Evolutionary conservation across 2,888 invertebrate genomes (phyloP), one percentile per base, ranked within the genome.

Genomic region (Athripsodes cinereus): DNA sequence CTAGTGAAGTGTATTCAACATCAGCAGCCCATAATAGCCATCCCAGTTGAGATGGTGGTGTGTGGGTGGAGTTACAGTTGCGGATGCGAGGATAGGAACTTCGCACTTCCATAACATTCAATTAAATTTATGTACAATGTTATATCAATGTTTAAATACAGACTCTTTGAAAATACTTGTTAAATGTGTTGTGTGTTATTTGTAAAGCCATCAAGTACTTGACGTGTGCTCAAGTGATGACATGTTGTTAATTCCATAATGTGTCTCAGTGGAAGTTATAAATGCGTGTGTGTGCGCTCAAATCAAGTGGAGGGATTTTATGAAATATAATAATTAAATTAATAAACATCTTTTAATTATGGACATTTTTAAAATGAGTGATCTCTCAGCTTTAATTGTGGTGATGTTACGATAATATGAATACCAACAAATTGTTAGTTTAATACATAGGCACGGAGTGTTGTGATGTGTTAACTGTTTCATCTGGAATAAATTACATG

Each of bases 371-470:
- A 46, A 60, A 60, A 52, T 55, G 61, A 52, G 63, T 61, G 63
- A 63, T 63, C 61, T 61, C 59, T 50, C 59, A 63, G 63, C 63
- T 63, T 63, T 63, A 63, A 63, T 61, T 58, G 58, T 63, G 59
- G 44, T 59, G 61, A 59, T 54, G 50, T 57, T 46, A 51, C 31
- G 50, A 40, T 40, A 3, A 40, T 40, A 40, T 26, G 26, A 26
- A 26, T 26, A 26, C 26, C 26, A 26, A 26, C 26, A 26, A n/a
- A 10, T 26, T 26, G 26, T n/a, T n/a, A n/a, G n/a, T n/a, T n/a
- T n/a, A n/a, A n/a, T n/a, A n/a, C n/a, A n/a, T n/a, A n/a, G n/a
- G n/a, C n/a, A n/a, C n/a, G n/a, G n/a, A n/a, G n/a, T n/a, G n/a
- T n/a, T n/a, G n/a, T n/a, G n/a, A n/a, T n/a, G n/a, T n/a, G n/a